Percentiles rank a stretch among this genome's conserved stretches.
These are phyloP conservation scores for Tiphia femorata DNA, from an alignment of 2,888 invertebrate species.

Conservation along the genomic window DNA sequence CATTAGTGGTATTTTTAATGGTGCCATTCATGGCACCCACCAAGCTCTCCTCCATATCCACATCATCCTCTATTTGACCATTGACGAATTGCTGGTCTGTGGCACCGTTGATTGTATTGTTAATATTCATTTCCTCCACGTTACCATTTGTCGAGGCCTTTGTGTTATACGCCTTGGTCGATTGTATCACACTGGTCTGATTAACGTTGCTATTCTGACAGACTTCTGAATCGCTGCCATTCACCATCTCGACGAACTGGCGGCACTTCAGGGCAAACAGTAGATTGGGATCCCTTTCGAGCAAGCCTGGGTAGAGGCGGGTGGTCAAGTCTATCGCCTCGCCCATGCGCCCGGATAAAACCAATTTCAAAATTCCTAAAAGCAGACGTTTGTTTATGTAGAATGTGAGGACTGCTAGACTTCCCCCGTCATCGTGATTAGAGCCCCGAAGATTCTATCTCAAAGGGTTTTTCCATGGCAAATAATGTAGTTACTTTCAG, in stretches of 20 bases:
- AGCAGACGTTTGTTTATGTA: no score
- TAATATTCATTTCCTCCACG: constrained; percentile 72
- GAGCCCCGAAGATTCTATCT: no score
- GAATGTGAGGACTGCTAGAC: no score
- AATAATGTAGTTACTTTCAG: no score
- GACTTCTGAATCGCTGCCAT: constrained; percentile 86
- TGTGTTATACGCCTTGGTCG: constrained; percentile 75
- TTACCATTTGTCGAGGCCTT: constrained; percentile 60
- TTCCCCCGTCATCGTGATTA: no score
- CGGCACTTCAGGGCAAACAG: constrained; percentile 97
- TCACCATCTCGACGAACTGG: constrained; percentile 99
- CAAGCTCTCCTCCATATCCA: constrained; percentile 73
- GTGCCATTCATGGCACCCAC: constrained; percentile 65
- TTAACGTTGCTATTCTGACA: constrained; percentile 57
- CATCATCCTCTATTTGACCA: constrained; percentile 68
- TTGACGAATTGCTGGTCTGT: constrained; percentile 65
- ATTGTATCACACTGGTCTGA: constrained; percentile 87
- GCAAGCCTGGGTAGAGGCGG: constrained; percentile 91
- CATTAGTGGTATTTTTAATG: constrained; percentile 69
- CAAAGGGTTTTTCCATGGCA: no score
- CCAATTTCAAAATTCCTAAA: constrained; percentile 94
- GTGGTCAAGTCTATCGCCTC: constrained; percentile 94
- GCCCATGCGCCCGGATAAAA: constrained; percentile 93
- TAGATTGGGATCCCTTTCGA: constrained; percentile 91
- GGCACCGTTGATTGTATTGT: constrained; percentile 70